Conservation (phyloP, 2,888 invertebrate genomes). For the Pseudanteris insignis region DNA sequence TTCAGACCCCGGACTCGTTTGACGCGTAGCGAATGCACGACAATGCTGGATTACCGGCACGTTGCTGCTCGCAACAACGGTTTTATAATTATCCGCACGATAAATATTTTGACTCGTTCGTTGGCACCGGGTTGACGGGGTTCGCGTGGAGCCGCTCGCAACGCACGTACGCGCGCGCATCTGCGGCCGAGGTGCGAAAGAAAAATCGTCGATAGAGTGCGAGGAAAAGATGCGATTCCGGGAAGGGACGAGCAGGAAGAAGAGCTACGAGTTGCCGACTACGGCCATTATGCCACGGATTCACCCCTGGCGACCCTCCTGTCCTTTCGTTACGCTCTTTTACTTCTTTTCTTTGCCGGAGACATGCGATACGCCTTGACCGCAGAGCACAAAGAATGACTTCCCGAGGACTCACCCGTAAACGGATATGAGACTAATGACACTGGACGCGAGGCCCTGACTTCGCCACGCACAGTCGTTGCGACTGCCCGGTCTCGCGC, state of each 20-base stretch:
- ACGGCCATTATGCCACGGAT: constrained; percentile 42
- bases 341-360: constrained; percentile 46
- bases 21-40: constrained; percentile 53
- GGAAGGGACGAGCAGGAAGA: background rate
- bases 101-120: constrained; percentile 56
- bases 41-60: constrained; percentile 52
- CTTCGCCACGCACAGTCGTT: constrained; percentile 17
- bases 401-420: constrained; percentile 45
- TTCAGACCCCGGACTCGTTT: constrained; percentile 46
- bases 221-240: too few species aligned
- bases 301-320: constrained; percentile 46
- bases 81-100: constrained; percentile 55
- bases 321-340: constrained; percentile 47
- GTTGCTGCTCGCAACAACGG: constrained; percentile 36
- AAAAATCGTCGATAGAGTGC: background rate
- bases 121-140: background rate
- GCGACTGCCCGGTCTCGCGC: too few species aligned
- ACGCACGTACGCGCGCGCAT: too few species aligned
- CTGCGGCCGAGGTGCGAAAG: constrained; percentile 1
- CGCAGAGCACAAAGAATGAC: constrained; percentile 47
- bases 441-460: constrained; percentile 44
- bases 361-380: constrained; percentile 48
- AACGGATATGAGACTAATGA: constrained; percentile 48
- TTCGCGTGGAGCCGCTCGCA: background rate
- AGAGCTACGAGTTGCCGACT: constrained; percentile 14